Evolutionary conservation across 2,113 vertebrate species (phyloP).

Genomic region (Chauna torquata): DNA sequence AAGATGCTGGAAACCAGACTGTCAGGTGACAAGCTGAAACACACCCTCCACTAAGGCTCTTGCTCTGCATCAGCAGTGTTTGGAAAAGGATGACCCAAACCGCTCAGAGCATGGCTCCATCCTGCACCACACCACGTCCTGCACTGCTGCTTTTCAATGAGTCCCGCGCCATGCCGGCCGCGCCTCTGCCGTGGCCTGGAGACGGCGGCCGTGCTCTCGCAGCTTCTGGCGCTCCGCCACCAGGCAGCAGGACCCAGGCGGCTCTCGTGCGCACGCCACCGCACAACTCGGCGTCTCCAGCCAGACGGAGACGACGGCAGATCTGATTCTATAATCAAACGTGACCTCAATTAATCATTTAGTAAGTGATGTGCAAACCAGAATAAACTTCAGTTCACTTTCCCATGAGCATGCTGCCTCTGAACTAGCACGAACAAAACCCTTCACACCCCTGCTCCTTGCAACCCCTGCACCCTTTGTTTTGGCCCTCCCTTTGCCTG

Average conservation of each 20-base stretch:
- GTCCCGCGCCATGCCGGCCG: not conserved
- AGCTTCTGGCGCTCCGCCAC: not conserved
- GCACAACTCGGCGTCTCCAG: fast-evolving
- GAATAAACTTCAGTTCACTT: not conserved
- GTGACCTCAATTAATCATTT: not conserved
- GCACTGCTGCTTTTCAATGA: not conserved
- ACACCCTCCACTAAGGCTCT: not conserved
- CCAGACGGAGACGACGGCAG: not conserved
- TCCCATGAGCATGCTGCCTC: not conserved
- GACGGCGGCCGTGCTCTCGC: not conserved
- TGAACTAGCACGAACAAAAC: not conserved
- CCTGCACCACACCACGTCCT: not conserved
- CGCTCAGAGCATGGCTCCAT: not conserved
- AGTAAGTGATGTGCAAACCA: not conserved
- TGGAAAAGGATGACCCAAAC: constrained; percentile 40
- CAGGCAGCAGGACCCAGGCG: not conserved
- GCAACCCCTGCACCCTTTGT: not conserved
- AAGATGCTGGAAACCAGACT: not conserved
- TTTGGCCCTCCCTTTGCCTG: not conserved
- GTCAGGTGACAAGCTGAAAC: not conserved
- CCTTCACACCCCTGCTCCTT: not conserved
- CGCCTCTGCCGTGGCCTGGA: not conserved
- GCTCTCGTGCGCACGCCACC: not conserved
- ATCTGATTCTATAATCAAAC: constrained; percentile 8
- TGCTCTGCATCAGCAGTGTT: too few relatives aligned